Evolutionary conservation across 2,888 invertebrate species (phyloP), one percentile per base, ranked within the genome.

Genomic region (Dolichomitus sp.): DNA sequence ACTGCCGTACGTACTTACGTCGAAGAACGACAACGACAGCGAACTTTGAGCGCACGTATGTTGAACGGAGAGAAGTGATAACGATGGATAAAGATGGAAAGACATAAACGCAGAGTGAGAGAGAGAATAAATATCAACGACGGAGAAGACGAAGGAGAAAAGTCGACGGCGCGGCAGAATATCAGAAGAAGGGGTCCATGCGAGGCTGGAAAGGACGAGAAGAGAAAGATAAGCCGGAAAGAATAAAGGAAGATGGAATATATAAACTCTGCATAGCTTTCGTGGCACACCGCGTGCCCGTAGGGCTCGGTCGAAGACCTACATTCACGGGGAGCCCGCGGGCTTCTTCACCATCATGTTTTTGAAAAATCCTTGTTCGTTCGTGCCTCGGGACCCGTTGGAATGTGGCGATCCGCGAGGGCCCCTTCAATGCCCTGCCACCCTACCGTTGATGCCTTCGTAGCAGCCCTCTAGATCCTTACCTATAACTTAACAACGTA

Each of bases 301-400:
- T 76, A 78, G 90, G 91, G 90, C 90, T 92, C 92, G 92, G 93
- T 92, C 92, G 92, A 92, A 92, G 93, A 93, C 93, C 93, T 93
- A 93, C 93, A 93, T 93, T 93, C 93, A 90, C 89, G 89, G 87
- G 89, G 87, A 89, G 89, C 50, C 45, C 88, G 89, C 87, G 90
- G 87, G 90, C 89, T n/a, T 37, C 66, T 23, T 72, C 90, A 91
- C 92, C 92, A 12, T 12, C 30, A 9, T 27, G 92, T 93, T 90
- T 93, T 92, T 91, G 90, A 92, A 92, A 92, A 92, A 48, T 65
- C 48, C 48, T 54, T 72, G 61, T 61, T 37, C 23, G 17, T 33
- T 19, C 17, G 73, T 33, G 50, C 61, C 92, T 91, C 88, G 89
- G 89, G 73, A 90, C 91, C 87, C 88, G 87, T 88, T 92, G 93